Percentiles rank a stretch among this genome's conserved stretches.
These are phyloP conservation scores for Drosophila quasianomalipes DNA, from an alignment of 2,888 invertebrate species.

Conservation along the genomic window DNA sequence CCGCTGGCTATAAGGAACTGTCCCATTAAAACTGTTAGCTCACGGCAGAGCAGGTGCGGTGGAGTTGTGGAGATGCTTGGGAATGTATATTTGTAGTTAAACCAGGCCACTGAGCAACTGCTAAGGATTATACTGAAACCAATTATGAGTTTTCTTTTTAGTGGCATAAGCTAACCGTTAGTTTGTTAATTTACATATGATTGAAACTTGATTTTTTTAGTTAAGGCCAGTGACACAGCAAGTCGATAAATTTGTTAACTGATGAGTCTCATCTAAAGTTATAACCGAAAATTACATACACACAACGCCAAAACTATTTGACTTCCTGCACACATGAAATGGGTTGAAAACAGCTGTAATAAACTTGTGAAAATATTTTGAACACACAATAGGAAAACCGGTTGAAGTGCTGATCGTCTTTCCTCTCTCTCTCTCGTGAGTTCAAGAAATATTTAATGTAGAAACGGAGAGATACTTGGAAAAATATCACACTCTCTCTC, in stretches of 20 bases:
- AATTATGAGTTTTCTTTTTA: conserved; percentile 2
- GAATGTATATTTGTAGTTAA: neutral
- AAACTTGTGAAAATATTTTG: neutral
- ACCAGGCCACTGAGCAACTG: neutral
- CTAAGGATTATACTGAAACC: neutral
- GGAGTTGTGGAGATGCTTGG: neutral
- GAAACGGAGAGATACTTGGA: neutral
- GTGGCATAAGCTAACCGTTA: neutral
- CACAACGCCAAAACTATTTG: neutral
- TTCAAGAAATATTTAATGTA: neutral
- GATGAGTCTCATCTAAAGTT: neutral
- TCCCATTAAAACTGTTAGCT: conserved; percentile 25
- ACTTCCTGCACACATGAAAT: neutral
- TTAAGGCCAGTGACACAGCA: conserved; percentile 1
- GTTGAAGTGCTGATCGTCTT: neutral
- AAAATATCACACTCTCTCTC: neutral
- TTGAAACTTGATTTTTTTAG: neutral
- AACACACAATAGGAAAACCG: neutral
- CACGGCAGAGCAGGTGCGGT: neutral
- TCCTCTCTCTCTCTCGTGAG: neutral
- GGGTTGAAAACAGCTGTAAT: neutral
- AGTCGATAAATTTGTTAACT: conserved; percentile 2
- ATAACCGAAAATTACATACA: neutral
- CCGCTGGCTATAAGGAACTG: conserved; percentile 19
- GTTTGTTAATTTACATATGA: conserved; percentile 9